Evolutionary conservation across 2,888 invertebrate genomes (phyloP).

Genomic region (Acleris laterana): DNA sequence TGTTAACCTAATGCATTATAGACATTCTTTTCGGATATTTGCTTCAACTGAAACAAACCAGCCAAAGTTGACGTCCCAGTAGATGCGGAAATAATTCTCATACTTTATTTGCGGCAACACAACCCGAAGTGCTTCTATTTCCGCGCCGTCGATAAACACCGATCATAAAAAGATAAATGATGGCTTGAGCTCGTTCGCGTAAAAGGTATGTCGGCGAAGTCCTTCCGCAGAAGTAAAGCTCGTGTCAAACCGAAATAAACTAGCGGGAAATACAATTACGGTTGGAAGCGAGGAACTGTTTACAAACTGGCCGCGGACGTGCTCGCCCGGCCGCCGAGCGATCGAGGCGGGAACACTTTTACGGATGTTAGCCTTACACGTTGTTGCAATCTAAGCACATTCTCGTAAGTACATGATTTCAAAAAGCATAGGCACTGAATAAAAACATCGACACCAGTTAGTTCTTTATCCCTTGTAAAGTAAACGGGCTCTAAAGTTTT

Average conservation of each 20-base stretch:
- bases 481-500: too few relatives aligned
- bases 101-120: not conserved
- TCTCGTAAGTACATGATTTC: conserved; percentile 49
- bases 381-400: conserved; percentile 49
- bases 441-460: too few relatives aligned
- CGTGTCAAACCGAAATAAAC: conserved; percentile 70
- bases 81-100: not conserved
- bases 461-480: too few relatives aligned
- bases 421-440: not conserved
- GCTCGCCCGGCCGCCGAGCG: conserved; percentile 49
- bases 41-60: not conserved
- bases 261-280: conserved; percentile 69
- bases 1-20: not conserved
- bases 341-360: conserved; percentile 55
- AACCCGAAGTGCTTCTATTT: conserved; percentile 11
- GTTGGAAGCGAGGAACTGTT: conserved; percentile 65
- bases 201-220: conserved; percentile 53
- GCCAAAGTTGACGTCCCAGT: not conserved
- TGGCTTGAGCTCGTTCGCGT: conserved; percentile 41
- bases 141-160: conserved; percentile 18
- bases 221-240: conserved; percentile 52
- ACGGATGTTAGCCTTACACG: conserved; percentile 51
- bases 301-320: conserved; percentile 67
- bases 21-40: not conserved
- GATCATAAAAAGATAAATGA: conserved; percentile 32